A percentile compares a stretch with the other conserved stretches of the same genome.
Conservation (phyloP, 2,888 invertebrate species). For the Parnassius smintheus region DNA sequence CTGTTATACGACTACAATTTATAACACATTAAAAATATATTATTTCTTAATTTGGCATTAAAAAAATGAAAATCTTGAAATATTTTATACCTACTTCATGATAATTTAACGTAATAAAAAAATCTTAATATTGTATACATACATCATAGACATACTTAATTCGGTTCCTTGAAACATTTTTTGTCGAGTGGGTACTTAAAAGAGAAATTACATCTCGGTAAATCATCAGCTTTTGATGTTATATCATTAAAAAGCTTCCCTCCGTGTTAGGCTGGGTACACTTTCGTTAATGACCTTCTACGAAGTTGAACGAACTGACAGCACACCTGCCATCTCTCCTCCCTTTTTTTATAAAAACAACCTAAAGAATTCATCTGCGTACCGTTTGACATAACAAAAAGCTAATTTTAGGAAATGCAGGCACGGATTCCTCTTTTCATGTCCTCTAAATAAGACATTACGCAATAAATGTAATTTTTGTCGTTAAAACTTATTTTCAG, state of each 20-base stretch:
- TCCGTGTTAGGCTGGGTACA: not conserved
- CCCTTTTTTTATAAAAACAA: slow-evolving; percentile 34
- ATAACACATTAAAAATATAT: too few species aligned
- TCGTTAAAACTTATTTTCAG: not conserved
- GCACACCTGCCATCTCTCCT: slow-evolving; percentile 43
- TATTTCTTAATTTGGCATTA: too few species aligned
- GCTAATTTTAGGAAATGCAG: slow-evolving; percentile 35
- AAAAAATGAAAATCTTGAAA: too few species aligned
- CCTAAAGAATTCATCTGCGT: slow-evolving; percentile 29
- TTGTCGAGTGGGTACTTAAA: not conserved
- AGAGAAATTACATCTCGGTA: slow-evolving; percentile 17
- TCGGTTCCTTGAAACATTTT: too few species aligned
- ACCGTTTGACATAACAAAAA: slow-evolving; percentile 35
- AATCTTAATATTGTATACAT: too few species aligned
- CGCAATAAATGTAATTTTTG: not conserved
- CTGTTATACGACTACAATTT: too few species aligned
- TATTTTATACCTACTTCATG: too few species aligned
- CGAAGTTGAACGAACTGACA: slow-evolving; percentile 43
- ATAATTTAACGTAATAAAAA: too few species aligned
- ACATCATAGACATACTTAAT: too few species aligned
- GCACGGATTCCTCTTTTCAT: slow-evolving; percentile 2
- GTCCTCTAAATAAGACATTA: not conserved
- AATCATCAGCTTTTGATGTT: slow-evolving; percentile 8
- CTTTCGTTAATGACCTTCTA: slow-evolving; percentile 22
- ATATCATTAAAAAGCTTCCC: slow-evolving; percentile 16